Evolutionary conservation across 2,888 invertebrate genomes (phyloP).

Genomic region (Lucinisca nassula): DNA sequence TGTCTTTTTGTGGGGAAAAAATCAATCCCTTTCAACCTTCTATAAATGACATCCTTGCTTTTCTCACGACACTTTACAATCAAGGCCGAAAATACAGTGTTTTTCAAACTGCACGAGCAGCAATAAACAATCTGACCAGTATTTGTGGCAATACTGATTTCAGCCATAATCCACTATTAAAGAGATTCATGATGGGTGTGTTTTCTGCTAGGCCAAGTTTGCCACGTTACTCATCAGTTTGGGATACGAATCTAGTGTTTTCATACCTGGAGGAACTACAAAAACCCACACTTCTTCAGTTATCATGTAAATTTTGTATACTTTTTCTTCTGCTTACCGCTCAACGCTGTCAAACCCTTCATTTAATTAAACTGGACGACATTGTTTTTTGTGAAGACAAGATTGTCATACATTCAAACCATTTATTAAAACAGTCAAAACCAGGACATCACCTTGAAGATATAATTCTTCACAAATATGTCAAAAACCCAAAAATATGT

Average conservation of each 20-base stretch:
- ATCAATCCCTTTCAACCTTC: conserved; percentile 23
- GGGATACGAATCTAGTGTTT: background rate
- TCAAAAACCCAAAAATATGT: background rate
- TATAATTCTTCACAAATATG: background rate
- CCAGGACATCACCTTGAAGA: background rate
- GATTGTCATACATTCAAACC: background rate
- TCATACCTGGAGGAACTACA: background rate
- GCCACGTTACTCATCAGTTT: background rate
- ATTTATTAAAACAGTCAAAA: background rate
- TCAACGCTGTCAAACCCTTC: background rate
- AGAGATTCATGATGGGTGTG: conserved; percentile 9
- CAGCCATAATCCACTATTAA: background rate
- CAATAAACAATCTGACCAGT: background rate
- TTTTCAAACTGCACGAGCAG: conserved; percentile 40
- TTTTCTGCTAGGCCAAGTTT: background rate
- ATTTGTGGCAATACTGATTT: background rate
- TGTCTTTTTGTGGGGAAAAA: conserved; percentile 30
- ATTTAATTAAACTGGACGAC: background rate
- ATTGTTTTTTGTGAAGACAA: background rate
- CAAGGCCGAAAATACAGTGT: conserved; percentile 30
- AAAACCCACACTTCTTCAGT: background rate
- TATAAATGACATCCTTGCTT: conserved; percentile 4
- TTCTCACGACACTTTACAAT: conserved; percentile 17
- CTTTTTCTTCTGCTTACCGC: background rate
- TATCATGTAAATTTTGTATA: conserved; percentile 4